phyloP scores from a whole-genome alignment of 2,888 invertebrate genomes.

The Nycteola revayana region DNA sequence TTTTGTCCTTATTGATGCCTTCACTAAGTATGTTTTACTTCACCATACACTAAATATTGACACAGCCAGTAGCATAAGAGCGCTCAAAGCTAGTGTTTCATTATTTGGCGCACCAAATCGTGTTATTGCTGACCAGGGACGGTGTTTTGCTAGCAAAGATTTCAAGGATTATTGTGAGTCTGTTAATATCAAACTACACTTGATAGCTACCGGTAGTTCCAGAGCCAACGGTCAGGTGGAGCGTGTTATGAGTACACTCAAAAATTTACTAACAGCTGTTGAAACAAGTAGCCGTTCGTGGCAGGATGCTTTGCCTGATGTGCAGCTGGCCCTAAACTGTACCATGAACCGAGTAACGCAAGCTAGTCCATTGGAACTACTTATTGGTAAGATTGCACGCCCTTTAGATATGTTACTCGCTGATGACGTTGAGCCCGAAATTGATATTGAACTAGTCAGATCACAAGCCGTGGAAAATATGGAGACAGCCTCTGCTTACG shows the following conservation, averaged over 20 bases:
- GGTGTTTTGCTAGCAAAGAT: slow-evolving; percentile 16
- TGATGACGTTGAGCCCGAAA: background rate
- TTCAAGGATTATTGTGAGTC: slow-evolving; percentile 22
- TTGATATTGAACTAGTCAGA: slow-evolving; percentile 2
- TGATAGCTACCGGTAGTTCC: slow-evolving; percentile 31
- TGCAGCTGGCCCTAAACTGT: slow-evolving; percentile 27
- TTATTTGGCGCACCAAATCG: slow-evolving; percentile 28
- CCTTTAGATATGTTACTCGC: slow-evolving; percentile 6
- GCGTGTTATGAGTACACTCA: slow-evolving; percentile 6
- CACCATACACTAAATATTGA: slow-evolving; percentile 18
- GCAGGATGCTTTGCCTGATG: slow-evolving; percentile 23
- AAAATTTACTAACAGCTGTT: slow-evolving; percentile 3
- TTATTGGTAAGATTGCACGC: slow-evolving; percentile 13
- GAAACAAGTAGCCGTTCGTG: too few relatives aligned
- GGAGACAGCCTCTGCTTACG: slow-evolving; percentile 4
- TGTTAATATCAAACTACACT: slow-evolving; percentile 23
- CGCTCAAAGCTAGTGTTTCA: slow-evolving; percentile 21
- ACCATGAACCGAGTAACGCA: slow-evolving; percentile 17
- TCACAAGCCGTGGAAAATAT: slow-evolving; percentile 11
- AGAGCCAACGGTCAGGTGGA: too few relatives aligned
- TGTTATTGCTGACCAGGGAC: slow-evolving; percentile 24
- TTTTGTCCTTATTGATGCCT: too few relatives aligned
- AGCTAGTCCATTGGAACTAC: slow-evolving; percentile 16
- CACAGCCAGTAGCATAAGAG: slow-evolving; percentile 10
- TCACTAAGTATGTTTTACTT: slow-evolving; percentile 27